Evolutionary conservation across 2,888 invertebrate genomes (phyloP).

Genomic region (Chaetogeoica ovagalla): DNA sequence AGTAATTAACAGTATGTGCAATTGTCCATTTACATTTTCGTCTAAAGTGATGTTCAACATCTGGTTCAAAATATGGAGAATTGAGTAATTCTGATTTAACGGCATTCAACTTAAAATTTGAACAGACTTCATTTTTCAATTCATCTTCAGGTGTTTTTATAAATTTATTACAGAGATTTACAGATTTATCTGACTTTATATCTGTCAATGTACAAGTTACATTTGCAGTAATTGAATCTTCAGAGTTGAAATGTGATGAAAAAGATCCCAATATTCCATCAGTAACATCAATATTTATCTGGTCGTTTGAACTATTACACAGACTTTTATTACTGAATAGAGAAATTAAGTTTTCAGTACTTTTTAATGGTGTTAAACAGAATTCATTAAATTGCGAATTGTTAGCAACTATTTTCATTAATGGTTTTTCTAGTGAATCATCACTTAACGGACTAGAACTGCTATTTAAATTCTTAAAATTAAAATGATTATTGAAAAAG

Average conservation of each 20-base stretch:
- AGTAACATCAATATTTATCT: slow-evolving; percentile 18
- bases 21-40: not conserved
- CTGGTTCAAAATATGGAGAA: not conserved
- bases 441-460: slow-evolving; percentile 47
- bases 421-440: slow-evolving; percentile 37
- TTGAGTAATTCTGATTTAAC: not conserved
- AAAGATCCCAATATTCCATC: slow-evolving; percentile 15
- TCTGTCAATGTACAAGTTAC: not conserved
- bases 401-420: not conserved
- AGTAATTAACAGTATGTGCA: not conserved
- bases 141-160: slow-evolving; percentile 15
- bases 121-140: not conserved
- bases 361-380: slow-evolving; percentile 46
- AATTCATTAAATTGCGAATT: slow-evolving; percentile 33
- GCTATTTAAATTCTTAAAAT: slow-evolving; percentile 6
- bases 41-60: not conserved
- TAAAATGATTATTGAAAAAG: slow-evolving; percentile 45
- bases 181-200: not conserved
- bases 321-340: not conserved
- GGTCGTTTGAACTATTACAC: not conserved
- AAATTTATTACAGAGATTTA: slow-evolving; percentile 1
- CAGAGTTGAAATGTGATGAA: not conserved
- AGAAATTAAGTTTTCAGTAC: slow-evolving; percentile 37
- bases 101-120: not conserved
- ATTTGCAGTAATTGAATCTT: not conserved